phyloP scores from a whole-genome alignment of 2,113 vertebrate genomes.

The Nymphicus hollandicus region DNA sequence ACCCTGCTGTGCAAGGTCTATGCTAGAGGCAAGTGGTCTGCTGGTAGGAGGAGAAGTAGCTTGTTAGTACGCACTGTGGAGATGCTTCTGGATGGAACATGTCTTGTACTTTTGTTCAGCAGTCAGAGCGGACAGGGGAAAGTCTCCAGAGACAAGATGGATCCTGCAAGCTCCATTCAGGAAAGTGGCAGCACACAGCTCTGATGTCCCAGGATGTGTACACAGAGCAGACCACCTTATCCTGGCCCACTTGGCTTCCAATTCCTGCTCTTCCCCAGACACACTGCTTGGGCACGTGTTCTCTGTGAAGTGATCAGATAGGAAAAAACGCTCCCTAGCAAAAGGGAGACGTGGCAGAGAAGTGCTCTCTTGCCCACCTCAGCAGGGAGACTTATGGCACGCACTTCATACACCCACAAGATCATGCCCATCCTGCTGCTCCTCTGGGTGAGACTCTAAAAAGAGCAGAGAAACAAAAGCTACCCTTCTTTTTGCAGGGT shows the following conservation, averaged over 20 bases:
- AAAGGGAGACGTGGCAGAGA: accelerated
- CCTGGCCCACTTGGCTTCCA: neutral
- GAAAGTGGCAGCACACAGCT: neutral
- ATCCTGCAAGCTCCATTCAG: neutral
- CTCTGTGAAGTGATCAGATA: neutral
- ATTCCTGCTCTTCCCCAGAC: neutral
- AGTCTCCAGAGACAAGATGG: neutral
- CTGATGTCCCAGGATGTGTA: accelerated
- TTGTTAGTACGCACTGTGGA: neutral
- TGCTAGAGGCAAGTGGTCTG: neutral
- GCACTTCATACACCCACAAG: neutral
- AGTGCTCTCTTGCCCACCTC: accelerated
- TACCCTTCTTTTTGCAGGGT: neutral
- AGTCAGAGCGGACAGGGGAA: neutral
- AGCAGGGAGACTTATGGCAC: accelerated
- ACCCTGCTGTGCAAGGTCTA: neutral
- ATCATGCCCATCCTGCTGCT: neutral
- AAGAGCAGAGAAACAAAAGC: neutral
- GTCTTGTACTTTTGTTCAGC: neutral
- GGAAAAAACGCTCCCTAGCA: neutral
- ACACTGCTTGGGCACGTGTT: neutral
- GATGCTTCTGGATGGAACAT: neutral
- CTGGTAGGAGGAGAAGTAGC: neutral
- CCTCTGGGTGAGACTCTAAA: neutral
- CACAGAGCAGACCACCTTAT: neutral